A percentile compares a stretch with the other conserved stretches of the same genome.
Conservation (phyloP, 2,113 vertebrate species). For the Coptodon bakossiorum region DNA sequence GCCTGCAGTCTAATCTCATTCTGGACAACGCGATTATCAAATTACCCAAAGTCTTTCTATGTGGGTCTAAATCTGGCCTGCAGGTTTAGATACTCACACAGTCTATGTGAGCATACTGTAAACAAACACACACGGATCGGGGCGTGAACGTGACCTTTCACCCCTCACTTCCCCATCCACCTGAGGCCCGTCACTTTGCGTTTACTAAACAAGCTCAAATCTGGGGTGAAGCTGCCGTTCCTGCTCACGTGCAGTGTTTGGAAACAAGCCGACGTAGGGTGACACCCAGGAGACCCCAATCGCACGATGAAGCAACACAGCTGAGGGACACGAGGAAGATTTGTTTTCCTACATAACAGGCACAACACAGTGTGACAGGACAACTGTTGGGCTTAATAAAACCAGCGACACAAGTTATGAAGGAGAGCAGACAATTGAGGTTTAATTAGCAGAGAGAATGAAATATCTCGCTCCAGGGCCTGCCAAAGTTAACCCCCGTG, state of each 20-base stretch:
- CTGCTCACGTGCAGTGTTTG: not conserved
- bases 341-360: not conserved
- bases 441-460: not conserved
- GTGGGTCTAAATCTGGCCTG: not conserved
- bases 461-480: not conserved
- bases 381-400: not conserved
- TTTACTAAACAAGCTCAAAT: not conserved
- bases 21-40: slow-evolving; percentile 10
- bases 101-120: not conserved
- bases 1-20: slow-evolving; percentile 6
- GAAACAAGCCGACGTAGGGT: not conserved
- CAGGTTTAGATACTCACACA: not conserved
- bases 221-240: not conserved
- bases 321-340: not conserved
- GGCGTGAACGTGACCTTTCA: not conserved
- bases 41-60: not conserved
- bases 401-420: not conserved
- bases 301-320: not conserved
- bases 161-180: slow-evolving; percentile 3
- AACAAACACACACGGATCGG: not conserved
- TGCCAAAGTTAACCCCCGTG: not conserved
- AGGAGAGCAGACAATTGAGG: not conserved
- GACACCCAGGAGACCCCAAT: not conserved
- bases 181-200: not conserved
- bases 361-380: not conserved